Evolutionary conservation across 2,113 vertebrate genomes (phyloP), one percentile per base, ranked within the genome.

Genomic region (Shinisaurus crocodilurus): DNA sequence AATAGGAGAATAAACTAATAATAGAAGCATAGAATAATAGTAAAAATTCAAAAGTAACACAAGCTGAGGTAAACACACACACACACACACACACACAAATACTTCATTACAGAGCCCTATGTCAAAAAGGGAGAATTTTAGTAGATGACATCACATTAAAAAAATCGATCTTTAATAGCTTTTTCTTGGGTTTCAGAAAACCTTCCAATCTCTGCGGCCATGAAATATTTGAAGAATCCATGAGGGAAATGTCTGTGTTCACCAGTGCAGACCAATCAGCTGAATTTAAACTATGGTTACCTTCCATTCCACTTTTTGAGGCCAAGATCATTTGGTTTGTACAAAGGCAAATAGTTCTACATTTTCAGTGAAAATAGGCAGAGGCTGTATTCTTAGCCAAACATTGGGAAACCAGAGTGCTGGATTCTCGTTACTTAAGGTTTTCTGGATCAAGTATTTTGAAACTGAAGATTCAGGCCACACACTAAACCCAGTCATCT

Each of bases 331-430:
- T 92, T 89, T 81, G 3, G 50, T 85, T 93, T 80, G 89, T 72
- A 82, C 79, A 92, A 95, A 90, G 93, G 92, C 94, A 91, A 80
- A 91, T 93, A 1, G 81, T 94, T 95, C 92, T 95, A 94, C 79
- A 88, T 94, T 91, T 95, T 91, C 1, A 43, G 54, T 90, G 85
- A 93, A 96, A 96, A 93, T 77, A 95, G 92, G 90, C 88, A 90
- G 83, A 91, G 92, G 40, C 90, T 95, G 70, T 90, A 40, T 88
- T 88, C 91, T 95, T 91, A 93, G 89, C 86, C 91, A 92, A 72
- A 93, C 89, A 87, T 82, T 93, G 88, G 87, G 90, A 95, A 96
- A 95, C 94, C 95, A 91, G 94, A 94, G 88, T n/a, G 65, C 10
- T 43, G 74, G 48, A 90, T 95, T 72, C 92, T 93, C 3, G 79